Conservation (phyloP, 2,888 invertebrate genomes). For the Limnephilus marmoratus region DNA sequence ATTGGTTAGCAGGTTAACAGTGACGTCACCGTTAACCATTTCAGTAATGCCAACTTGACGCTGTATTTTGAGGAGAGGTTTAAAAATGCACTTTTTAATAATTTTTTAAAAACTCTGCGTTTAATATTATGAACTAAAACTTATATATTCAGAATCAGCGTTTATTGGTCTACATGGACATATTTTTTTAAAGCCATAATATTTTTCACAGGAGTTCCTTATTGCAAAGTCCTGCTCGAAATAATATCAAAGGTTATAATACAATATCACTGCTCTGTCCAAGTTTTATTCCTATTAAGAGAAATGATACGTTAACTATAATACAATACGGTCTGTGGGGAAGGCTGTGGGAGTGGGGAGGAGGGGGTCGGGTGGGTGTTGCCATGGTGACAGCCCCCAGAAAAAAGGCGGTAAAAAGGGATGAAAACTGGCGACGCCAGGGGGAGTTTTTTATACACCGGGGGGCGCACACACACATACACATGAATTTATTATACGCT, state of each 20-base stretch:
- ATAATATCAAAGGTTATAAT: not conserved
- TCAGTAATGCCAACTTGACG: too few relatives aligned
- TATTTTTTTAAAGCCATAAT: too few relatives aligned
- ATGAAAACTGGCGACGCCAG: slow-evolving; percentile 62
- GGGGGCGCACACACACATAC: not conserved
- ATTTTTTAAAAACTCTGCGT: too few relatives aligned
- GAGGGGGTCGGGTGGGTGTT: slow-evolving; percentile 68
- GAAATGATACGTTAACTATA: slow-evolving; percentile 15
- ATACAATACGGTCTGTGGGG: not conserved
- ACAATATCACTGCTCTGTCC: not conserved
- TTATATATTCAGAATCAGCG: too few relatives aligned
- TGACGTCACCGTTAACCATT: too few relatives aligned
- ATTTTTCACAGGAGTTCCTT: too few relatives aligned
- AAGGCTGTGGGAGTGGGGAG: not conserved
- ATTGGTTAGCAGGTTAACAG: too few relatives aligned
- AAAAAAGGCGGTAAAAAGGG: slow-evolving; percentile 66
- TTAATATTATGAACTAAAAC: too few relatives aligned
- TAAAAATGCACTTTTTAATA: too few relatives aligned
- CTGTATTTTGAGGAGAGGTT: too few relatives aligned
- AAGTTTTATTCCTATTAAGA: slow-evolving; percentile 27
- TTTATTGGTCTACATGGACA: too few relatives aligned
- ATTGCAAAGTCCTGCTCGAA: not conserved
- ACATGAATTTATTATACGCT: not conserved
- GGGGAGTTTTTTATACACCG: slow-evolving; percentile 63
- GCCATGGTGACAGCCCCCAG: slow-evolving; percentile 71